Conservation (phyloP, 2,113 vertebrate species). For the Podarcis muralis region DNA sequence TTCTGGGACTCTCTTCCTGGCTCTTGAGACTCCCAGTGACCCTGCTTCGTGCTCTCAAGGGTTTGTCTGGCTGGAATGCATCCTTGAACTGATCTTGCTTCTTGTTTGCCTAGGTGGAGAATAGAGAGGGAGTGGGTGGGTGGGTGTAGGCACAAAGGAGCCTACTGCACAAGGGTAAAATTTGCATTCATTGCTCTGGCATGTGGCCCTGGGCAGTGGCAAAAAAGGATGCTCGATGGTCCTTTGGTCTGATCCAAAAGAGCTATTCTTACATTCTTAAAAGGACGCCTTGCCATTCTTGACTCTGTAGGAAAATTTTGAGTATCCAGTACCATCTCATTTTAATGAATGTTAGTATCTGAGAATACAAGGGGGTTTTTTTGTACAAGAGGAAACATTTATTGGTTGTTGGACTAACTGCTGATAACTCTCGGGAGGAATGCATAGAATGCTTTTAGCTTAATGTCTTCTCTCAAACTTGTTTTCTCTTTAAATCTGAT, state of each 20-base stretch:
- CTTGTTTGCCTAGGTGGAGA: no score
- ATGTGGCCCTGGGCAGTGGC: no score
- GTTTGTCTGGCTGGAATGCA: no score
- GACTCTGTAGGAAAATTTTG: not conserved
- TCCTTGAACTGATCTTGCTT: no score
- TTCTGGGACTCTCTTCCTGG: no score
- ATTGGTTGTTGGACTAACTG: not conserved
- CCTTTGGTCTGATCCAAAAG: not conserved
- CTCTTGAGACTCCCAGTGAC: no score
- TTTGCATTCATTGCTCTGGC: no score
- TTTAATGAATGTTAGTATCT: not conserved
- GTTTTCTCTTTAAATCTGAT: not conserved
- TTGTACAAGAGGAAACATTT: not conserved
- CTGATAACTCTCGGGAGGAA: not conserved
- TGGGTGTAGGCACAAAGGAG: no score
- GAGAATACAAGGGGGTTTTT: not conserved
- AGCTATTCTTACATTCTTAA: not conserved
- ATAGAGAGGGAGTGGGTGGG: no score
- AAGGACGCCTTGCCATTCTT: not conserved
- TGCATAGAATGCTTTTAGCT: not conserved
- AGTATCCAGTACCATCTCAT: not conserved
- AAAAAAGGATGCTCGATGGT: not conserved
- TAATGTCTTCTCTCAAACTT: not conserved
- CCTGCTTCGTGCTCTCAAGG: no score
- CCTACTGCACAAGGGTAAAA: no score